Percentiles rank a stretch among this genome's conserved stretches.
These are phyloP conservation scores for Pelobates fuscus DNA, from an alignment of 2,113 vertebrate species.

Conservation along the genomic window DNA sequence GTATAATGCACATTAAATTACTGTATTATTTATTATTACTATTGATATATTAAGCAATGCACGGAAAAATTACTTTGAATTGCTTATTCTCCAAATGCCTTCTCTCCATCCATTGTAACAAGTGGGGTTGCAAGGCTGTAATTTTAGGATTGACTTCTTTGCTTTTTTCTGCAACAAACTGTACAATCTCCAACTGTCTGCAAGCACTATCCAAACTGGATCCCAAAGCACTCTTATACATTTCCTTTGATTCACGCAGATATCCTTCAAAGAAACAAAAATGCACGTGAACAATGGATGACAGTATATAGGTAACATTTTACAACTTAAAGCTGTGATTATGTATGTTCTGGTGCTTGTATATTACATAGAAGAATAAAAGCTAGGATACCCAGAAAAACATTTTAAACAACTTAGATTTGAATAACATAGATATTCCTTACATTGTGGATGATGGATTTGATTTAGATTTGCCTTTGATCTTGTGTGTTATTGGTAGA, in stretches of 20 bases:
- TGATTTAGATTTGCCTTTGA: too few relatives aligned
- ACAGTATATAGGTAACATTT: too few relatives aligned
- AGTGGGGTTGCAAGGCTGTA: slow-evolving; percentile 70
- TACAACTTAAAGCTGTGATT: too few relatives aligned
- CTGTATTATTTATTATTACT: background rate
- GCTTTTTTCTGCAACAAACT: slow-evolving; percentile 72
- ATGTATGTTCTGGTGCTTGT: too few relatives aligned
- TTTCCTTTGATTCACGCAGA: slow-evolving; percentile 74
- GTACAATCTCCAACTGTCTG: slow-evolving; percentile 79
- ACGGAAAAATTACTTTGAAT: slow-evolving; percentile 64
- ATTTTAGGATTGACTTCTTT: slow-evolving; percentile 76
- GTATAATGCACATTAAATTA: too few relatives aligned
- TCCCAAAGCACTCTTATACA: slow-evolving; percentile 68
- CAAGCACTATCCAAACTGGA: slow-evolving; percentile 74
- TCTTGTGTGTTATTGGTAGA: too few relatives aligned
- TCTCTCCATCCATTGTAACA: slow-evolving; percentile 68
- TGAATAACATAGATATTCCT: too few relatives aligned
- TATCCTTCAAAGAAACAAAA: slow-evolving; percentile 74
- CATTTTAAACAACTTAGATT: too few relatives aligned
- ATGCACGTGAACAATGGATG: background rate
- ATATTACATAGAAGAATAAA: too few relatives aligned
- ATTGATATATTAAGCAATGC: background rate
- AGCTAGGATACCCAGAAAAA: too few relatives aligned
- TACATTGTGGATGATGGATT: too few relatives aligned
- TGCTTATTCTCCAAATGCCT: slow-evolving; percentile 44